Base-by-base conservation (phyloP, 2,888 invertebrate genomes). In the Scrobipalpa atriplicella region DNA sequence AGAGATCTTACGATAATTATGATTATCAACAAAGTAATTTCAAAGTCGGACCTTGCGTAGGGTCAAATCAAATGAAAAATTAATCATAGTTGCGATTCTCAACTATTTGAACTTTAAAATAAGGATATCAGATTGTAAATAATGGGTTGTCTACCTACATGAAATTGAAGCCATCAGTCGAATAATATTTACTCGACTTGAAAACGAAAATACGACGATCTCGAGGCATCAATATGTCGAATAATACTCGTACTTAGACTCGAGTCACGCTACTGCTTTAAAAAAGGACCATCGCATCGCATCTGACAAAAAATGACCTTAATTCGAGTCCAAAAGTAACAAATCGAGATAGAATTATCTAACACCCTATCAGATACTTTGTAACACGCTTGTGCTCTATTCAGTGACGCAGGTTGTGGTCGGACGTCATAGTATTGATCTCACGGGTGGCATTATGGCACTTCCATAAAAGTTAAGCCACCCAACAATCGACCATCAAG, bases 371-470 rank as follows among this genome's bases (percentile, higher is more conserved):
- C 29, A 29, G 29, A 29, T 29, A 29, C 29, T 29, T 29, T 29
- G 29, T 29, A 29, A 29, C 29, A 29, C 29, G 29, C 29, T n/a
- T 18, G 52, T 52, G 5, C 1, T 13, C 13, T 13, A 43, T 10
- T 13, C n/a, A 47, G 47, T 47, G 47, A 47, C 47, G 47, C 47
- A 16, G 1, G 3, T 5, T 16, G 47, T 47, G 47, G 47, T 2
- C 0, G 47, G 47, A 47, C 47, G 47, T 47, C 47, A 47, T 47
- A 47, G 47, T 47, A 47, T 47, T 47, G 47, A 47, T 47, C 47
- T 13, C 47, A 7, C n/a, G 47, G 47, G 47, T 47, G n/a, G 47
- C 54, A 54, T 18, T 54, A 16, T 47, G 7, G 47, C 54, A 54
- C 54, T 54, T 54, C 11, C 54, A 11, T 54, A 54, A 3, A 16